These are phyloP conservation scores for Dynastes hyllus DNA, from an alignment of 2,888 invertebrate species.

Conservation along the genomic window DNA sequence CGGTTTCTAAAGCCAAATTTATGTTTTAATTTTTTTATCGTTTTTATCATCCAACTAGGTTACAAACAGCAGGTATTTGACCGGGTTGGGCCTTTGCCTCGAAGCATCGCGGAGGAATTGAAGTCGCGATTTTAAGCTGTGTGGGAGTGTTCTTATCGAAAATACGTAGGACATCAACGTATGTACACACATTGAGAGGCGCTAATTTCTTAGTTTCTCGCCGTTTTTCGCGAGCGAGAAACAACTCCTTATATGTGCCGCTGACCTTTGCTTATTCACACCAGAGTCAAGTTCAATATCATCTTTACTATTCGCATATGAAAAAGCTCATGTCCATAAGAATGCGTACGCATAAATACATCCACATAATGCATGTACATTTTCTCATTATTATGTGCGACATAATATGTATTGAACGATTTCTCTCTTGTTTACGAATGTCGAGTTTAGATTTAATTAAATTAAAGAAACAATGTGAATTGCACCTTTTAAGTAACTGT, in stretches of 20 bases:
- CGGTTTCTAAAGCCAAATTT: slow-evolving; percentile 8
- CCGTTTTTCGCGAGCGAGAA: not conserved
- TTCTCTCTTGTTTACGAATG: too few species aligned
- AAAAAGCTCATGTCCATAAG: too few species aligned
- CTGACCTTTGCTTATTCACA: slow-evolving; percentile 26
- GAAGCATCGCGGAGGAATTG: not conserved
- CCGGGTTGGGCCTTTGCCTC: slow-evolving; percentile 26
- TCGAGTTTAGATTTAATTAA: too few species aligned
- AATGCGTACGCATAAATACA: too few species aligned
- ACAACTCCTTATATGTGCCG: slow-evolving; percentile 38
- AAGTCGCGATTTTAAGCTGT: not conserved
- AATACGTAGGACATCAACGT: slow-evolving; percentile 34
- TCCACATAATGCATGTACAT: too few species aligned
- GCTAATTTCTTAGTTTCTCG: slow-evolving; percentile 33
- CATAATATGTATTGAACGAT: too few species aligned
- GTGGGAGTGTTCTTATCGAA: slow-evolving; percentile 37
- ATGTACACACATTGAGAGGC: slow-evolving; percentile 5
- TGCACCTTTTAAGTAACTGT: too few species aligned
- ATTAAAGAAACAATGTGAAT: too few species aligned
- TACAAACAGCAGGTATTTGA: slow-evolving; percentile 40
- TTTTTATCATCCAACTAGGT: slow-evolving; percentile 35
- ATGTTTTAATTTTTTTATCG: not conserved
- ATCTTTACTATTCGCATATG: not conserved
- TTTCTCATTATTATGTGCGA: too few species aligned
- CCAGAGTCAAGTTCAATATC: slow-evolving; percentile 31